Evolutionary conservation across 2,113 vertebrate species (phyloP), one percentile per base, ranked within the genome.

Genomic region (Passer domesticus): DNA sequence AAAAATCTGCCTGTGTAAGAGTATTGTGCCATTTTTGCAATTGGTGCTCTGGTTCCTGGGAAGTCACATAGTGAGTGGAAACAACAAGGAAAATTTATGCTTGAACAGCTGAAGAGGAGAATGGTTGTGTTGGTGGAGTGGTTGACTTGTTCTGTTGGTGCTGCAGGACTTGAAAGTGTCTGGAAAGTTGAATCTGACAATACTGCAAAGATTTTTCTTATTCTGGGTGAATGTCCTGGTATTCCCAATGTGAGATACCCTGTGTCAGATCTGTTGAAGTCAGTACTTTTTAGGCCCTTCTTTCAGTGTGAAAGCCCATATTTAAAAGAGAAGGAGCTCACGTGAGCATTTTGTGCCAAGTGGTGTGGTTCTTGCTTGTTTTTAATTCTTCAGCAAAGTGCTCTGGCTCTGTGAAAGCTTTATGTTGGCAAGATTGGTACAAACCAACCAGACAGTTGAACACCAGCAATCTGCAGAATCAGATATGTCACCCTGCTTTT

Each of bases 51-150:
- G 79, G 73, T 94, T 91, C 63, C 59, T 77, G 90, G 87, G 85
- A 95, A 95, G 92, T 79, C 73, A 35, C 66, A 60, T 86, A 84
- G 86, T 76, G 67, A 76, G 93, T 93, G 90, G 82, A 94, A 97
- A 95, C 79, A 92, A 79, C 94, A 96, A 91, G 73, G 91, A 69
- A 87, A 94, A 96, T 96, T 97, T 93, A 87, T 92, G 46, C 74
- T 88, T 93, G 25, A 95, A 91, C 92, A 93, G 95, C 92, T 96
- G 93, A 95, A 96, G 87, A 73, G 55, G 76, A 87, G 85, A 84
- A 37, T 76, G 82, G 66, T 95, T 58, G n/a, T 88, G 74, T 80
- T 92, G 27, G 30, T 73, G 60, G 50, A 69, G 70, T 75, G 72
- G 52, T 49, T 79, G 79, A 62, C 92, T 91, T 92, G 82, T 80